A percentile compares a stretch with the other conserved stretches of the same genome.
These are phyloP conservation scores for Nothocercus nigrocapillus DNA, from an alignment of 2,113 vertebrate species.

Conservation along the genomic window DNA sequence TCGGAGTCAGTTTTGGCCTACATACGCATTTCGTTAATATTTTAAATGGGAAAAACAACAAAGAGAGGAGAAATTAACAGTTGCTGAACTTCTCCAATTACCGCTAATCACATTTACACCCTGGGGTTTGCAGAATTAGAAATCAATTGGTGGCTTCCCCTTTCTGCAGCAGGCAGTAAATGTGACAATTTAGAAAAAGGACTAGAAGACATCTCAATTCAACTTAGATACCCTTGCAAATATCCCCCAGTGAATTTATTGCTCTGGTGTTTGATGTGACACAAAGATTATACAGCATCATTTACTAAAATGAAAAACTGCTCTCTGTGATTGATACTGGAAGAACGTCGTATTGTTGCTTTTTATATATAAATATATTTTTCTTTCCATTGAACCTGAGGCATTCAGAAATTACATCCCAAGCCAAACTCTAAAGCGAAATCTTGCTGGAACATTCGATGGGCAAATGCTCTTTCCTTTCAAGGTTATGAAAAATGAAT, in stretches of 20 bases:
- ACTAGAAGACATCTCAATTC: conserved; percentile 40
- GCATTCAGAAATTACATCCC: background rate
- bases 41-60: conserved; percentile 65
- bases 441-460: background rate
- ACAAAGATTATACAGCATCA: background rate
- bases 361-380: background rate
- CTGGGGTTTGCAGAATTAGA: conserved; percentile 69
- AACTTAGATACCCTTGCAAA: conserved; percentile 11
- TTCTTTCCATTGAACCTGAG: background rate
- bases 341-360: background rate
- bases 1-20: conserved; percentile 39
- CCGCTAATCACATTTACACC: conserved; percentile 72
- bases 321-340: background rate
- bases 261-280: conserved; percentile 6
- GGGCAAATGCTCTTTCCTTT: background rate
- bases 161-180: conserved; percentile 60
- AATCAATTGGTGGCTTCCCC: conserved; percentile 66
- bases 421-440: background rate
- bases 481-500: background rate
- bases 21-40: conserved; percentile 50
- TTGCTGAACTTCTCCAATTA: conserved; percentile 73
- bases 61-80: conserved; percentile 71
- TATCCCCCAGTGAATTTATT: conserved; percentile 9
- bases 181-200: conserved; percentile 50
- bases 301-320: conserved; percentile 6